Base-by-base conservation (phyloP, 2,888 invertebrate genomes). In the Onchidella celtica region DNA sequence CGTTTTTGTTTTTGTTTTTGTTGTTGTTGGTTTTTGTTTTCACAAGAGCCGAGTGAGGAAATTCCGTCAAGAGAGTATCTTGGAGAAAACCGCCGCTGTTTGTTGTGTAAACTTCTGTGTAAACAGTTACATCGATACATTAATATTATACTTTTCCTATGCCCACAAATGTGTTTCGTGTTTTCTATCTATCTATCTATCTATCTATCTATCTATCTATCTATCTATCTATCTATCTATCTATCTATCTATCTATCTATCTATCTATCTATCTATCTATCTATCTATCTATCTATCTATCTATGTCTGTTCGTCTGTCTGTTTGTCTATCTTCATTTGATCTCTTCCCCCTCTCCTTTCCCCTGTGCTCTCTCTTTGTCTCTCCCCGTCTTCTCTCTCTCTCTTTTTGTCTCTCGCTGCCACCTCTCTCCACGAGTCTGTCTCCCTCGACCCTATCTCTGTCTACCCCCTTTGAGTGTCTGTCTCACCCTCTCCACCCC, bases 361-460 rank as follows among this genome's bases (percentile, higher is more conserved):
- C 27, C 9, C 27, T 65, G 3, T 3, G 36, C n/a, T 40, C 38
- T 4, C 65, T 38, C n/a, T 27, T 65, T 11, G 3, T 65, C 9
- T 40, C 63, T 29, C 36, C 38, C n/a, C 38, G 36, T 1, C 38
- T 65, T 17, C 65, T 75, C n/a, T 65, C 32, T 14, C 65, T 75
- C 17, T 24, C 34, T 17, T 65, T 75, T 11, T 40, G 9, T 17
- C 65, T 75, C 4, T 14, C 38, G 9, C 75, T 63, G 11, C 75
- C 24, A 32, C 65, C 38, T 4, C 38, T 38, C 9, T 65, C 63
- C 9, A 63, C 24, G n/a, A 24, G 59, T 21, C n/a, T 61, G 21
- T 57, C 57, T 17, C 73, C 57, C 9, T 59, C 57, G 9, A 55
- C 40, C 9, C 59, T 73, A 29, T 63, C 38, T 4, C 75, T 75